Evolutionary conservation across 35 echinoderm and acorn worm genomes (phyloP).

Genomic region (Ptychodera flava): DNA sequence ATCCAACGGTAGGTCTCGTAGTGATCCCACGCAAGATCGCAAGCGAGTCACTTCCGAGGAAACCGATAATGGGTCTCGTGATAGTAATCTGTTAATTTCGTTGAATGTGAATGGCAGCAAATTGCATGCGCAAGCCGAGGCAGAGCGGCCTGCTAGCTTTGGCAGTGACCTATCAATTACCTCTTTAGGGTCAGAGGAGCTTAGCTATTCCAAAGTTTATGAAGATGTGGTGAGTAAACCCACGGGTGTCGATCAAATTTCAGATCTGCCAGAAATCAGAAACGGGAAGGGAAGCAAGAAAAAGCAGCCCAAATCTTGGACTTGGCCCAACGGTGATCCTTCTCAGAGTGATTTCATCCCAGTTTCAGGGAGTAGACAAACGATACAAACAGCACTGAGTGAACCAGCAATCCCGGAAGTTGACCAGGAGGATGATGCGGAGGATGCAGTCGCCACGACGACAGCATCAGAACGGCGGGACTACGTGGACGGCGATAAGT

Average conservation of each 20-base stretch:
- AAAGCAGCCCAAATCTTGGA: background rate
- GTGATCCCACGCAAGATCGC: constrained; percentile 51
- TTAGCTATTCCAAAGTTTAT: background rate
- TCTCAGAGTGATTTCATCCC: background rate
- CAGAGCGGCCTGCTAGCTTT: background rate
- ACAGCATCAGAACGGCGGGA: no score
- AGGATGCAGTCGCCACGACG: no score
- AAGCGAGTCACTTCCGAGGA: constrained; percentile 8
- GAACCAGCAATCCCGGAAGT: background rate
- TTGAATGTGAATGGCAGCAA: background rate
- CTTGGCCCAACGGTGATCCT: background rate
- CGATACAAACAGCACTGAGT: background rate
- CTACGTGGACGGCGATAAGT: no score
- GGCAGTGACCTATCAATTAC: background rate
- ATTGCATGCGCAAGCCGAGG: background rate
- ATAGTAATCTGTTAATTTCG: background rate
- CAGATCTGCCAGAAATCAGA: background rate
- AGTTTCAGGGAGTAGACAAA: background rate
- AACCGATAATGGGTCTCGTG: background rate
- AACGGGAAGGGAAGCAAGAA: background rate
- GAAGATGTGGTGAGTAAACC: background rate
- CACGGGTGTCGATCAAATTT: background rate
- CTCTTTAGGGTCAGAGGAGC: background rate
- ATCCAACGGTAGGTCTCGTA: constrained; percentile 34
- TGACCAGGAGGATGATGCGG: background rate